Conservation (phyloP, 2,888 invertebrate genomes). For the Parnassius glacialis region DNA sequence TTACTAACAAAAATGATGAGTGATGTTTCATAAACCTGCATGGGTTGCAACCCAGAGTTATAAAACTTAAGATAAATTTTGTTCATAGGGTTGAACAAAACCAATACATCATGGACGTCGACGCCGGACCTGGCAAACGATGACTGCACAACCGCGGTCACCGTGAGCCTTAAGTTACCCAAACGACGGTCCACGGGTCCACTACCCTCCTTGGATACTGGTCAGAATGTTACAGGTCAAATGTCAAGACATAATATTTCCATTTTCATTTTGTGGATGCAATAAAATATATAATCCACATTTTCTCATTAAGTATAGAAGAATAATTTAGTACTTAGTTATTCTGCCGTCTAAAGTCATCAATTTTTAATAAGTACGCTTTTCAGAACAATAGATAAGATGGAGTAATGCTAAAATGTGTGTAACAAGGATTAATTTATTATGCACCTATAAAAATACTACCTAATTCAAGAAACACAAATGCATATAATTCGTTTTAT, state of each 20-base stretch:
- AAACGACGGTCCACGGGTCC: conserved; percentile 83
- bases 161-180: conserved; percentile 85
- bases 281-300: background rate
- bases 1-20: background rate
- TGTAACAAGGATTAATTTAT: too few relatives aligned
- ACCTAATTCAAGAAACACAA: too few relatives aligned
- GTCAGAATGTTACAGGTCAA: conserved; percentile 54
- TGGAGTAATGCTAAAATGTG: too few relatives aligned
- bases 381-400: too few relatives aligned
- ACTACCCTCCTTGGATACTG: conserved; percentile 77
- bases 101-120: conserved; percentile 88
- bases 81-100: conserved; percentile 62
- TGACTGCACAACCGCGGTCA: conserved; percentile 83
- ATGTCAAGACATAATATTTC: conserved; percentile 1
- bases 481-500: background rate
- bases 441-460: too few relatives aligned
- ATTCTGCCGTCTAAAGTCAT: too few relatives aligned
- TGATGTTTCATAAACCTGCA: background rate
- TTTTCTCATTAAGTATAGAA: too few relatives aligned
- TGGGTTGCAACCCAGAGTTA: too few relatives aligned
- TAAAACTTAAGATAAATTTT: conserved; percentile 16
- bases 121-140: conserved; percentile 87
- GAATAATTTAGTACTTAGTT: too few relatives aligned
- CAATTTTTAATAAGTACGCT: too few relatives aligned
- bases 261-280: background rate